Base-by-base conservation (phyloP, 2,888 invertebrate genomes). In the Agrilus cyanescens region DNA sequence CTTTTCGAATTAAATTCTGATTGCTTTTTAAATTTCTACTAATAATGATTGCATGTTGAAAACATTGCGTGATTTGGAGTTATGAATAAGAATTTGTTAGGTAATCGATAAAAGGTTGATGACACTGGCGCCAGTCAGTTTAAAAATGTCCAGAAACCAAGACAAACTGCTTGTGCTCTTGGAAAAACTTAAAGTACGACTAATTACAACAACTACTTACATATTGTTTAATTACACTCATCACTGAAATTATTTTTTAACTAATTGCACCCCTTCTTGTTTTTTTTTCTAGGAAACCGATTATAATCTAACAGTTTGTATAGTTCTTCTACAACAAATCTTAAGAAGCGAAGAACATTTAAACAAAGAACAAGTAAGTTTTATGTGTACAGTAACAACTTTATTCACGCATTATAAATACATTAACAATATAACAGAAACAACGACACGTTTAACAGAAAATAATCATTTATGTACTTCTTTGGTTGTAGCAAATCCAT, bases 61-160 rank as follows among this genome's bases (percentile, higher is more conserved):
- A 43, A 46, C 41, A 49, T 50, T 44, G 52, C 52, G 49, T 52
- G 52, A 35, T 45, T 44, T 45, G 43, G 40, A 43, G 42, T 46
- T 46, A 47, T 46, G 37, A 40, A 40, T 37, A 46, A 45, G 44
- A 48, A 45, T 46, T 52, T 47, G 46, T 46, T 44, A 48, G 48
- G 50, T 50, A 52, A 53, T 53, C 53, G 45, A 53, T 53, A 10
- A 25, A 25, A 53, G 48, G 47, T 46, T 50, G 54, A 53, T 52
- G 54, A 53, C 54, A 53, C 49, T 45, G 40, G 32, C 30, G 37
- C 44, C 45, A 12, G 14, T 36, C 13, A 1, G 14, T 43, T 37
- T 41, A 47, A 47, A 45, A 47, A 52, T 52, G 52, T 48, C 50
- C 41, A 47, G 44, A 43, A 46, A 50, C 32, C 49, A 50, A 40